phyloP scores from a whole-genome alignment of 2,113 vertebrate species.

The Climacteris rufus region DNA sequence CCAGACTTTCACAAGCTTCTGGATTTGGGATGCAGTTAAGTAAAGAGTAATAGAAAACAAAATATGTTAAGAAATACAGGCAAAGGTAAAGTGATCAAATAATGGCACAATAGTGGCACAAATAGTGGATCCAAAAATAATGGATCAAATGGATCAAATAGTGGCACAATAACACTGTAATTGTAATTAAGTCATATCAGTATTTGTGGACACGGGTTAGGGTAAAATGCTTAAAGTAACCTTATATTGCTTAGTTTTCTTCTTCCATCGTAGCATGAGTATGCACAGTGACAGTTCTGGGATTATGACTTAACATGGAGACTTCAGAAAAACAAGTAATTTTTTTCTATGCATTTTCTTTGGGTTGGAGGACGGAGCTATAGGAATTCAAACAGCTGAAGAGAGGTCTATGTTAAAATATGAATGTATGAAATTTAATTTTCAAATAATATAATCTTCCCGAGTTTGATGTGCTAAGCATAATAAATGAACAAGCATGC shows the following conservation, averaged over 20 bases:
- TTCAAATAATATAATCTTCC: slow-evolving; percentile 10
- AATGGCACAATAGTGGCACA: too few species aligned
- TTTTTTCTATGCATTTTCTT: neutral
- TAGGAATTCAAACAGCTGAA: neutral
- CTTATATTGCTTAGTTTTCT: neutral
- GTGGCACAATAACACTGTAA: neutral
- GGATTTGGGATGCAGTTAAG: neutral
- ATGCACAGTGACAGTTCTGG: neutral
- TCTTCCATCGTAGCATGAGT: neutral
- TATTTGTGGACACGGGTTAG: neutral
- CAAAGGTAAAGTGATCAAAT: neutral
- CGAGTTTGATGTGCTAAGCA: neutral
- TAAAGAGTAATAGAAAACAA: neutral
- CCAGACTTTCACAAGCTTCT: neutral
- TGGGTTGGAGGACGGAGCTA: neutral
- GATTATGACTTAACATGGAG: neutral
- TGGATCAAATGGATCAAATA: too few species aligned
- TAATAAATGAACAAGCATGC: slow-evolving; percentile 34
- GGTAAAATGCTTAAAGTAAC: neutral
- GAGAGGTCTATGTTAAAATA: neutral
- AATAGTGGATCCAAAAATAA: too few species aligned
- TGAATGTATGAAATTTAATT: neutral
- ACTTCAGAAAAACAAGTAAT: neutral
- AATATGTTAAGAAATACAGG: neutral
- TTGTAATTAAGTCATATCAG: neutral